A percentile compares a stretch with the other conserved stretches of the same genome.
phyloP scores from a whole-genome alignment of 1,140 invertebrate species.

The Oryzaephilus surinamensis region DNA sequence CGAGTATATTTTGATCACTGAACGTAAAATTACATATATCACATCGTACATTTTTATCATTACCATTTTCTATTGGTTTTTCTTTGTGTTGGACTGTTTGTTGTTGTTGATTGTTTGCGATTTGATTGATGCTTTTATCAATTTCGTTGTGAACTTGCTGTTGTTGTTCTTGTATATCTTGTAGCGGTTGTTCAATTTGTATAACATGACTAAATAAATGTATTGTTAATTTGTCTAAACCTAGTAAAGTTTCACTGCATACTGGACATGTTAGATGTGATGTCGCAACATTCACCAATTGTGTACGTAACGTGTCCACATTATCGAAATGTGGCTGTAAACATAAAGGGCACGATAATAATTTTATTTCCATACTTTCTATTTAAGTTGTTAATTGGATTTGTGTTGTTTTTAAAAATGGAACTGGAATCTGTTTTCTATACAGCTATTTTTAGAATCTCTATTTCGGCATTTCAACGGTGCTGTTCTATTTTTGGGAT shows the following conservation, averaged over 20 bases:
- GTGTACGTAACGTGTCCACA: conserved; percentile 55
- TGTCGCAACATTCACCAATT: conserved; percentile 62
- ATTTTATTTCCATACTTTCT: conserved; percentile 52
- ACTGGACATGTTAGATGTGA: conserved; percentile 62
- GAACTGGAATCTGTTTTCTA: too few relatives aligned
- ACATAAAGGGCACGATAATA: conserved; percentile 64
- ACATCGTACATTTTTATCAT: conserved; percentile 43
- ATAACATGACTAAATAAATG: conserved; percentile 63
- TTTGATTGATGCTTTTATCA: conserved; percentile 16
- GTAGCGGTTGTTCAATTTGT: conserved; percentile 14
- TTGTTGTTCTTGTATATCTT: not conserved
- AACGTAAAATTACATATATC: conserved; percentile 63
- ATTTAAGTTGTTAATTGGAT: too few relatives aligned
- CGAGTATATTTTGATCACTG: conserved; percentile 54
- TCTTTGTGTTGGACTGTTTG: too few relatives aligned
- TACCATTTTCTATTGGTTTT: conserved; percentile 15
- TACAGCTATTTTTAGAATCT: too few relatives aligned
- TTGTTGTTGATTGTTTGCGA: conserved; percentile 1
- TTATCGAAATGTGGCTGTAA: conserved; percentile 57
- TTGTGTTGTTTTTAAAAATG: too few relatives aligned
- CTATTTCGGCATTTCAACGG: too few relatives aligned
- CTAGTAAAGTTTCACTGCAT: conserved; percentile 59
- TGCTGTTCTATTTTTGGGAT: too few relatives aligned
- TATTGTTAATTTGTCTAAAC: conserved; percentile 75
- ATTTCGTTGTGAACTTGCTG: conserved; percentile 26